phyloP scores from a whole-genome alignment of 2,888 invertebrate species.

The Malacosoma neustria region DNA sequence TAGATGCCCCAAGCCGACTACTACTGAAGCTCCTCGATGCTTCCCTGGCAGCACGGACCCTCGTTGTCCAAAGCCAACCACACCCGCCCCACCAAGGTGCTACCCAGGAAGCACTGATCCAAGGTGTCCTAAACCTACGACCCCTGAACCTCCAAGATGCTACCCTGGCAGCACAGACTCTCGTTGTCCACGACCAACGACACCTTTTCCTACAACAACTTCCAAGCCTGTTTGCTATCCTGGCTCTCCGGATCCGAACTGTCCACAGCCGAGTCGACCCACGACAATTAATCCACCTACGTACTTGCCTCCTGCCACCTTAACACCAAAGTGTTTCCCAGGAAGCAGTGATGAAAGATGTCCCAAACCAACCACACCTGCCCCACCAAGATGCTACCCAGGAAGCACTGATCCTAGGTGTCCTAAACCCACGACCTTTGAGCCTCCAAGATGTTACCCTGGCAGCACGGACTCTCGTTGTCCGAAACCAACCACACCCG shows the following conservation, averaged over 20 bases:
- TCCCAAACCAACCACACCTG: slow-evolving; percentile 18
- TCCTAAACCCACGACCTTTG: slow-evolving; percentile 11
- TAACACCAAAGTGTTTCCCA: slow-evolving; percentile 22
- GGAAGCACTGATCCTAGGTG: slow-evolving; percentile 21
- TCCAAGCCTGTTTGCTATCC: slow-evolving; percentile 21
- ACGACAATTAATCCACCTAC: slow-evolving; percentile 15
- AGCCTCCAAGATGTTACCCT: slow-evolving; percentile 13
- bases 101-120: slow-evolving; percentile 37
- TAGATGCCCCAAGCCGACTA: slow-evolving; percentile 21
- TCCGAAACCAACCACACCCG: slow-evolving; percentile 18
- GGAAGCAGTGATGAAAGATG: slow-evolving; percentile 26
- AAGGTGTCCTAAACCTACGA: slow-evolving; percentile 31
- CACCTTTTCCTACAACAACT: slow-evolving; percentile 21
- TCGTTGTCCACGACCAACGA: slow-evolving; percentile 22
- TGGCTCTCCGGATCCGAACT: slow-evolving; percentile 15
- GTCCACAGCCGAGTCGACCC: slow-evolving; percentile 19
- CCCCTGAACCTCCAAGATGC: slow-evolving; percentile 24
- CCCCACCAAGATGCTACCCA: slow-evolving; percentile 21
- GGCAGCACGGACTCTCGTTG: slow-evolving; percentile 27
- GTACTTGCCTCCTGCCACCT: slow-evolving; percentile 23
- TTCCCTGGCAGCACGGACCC: slow-evolving; percentile 23
- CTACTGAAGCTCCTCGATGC: slow-evolving; percentile 15
- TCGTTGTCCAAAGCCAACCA: slow-evolving; percentile 21
- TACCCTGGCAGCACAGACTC: slow-evolving; percentile 30
- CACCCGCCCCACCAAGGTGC: slow-evolving; percentile 14